phyloP scores from a whole-genome alignment of 2,113 vertebrate genomes.

The Sinocyclocheilus grahami region DNA sequence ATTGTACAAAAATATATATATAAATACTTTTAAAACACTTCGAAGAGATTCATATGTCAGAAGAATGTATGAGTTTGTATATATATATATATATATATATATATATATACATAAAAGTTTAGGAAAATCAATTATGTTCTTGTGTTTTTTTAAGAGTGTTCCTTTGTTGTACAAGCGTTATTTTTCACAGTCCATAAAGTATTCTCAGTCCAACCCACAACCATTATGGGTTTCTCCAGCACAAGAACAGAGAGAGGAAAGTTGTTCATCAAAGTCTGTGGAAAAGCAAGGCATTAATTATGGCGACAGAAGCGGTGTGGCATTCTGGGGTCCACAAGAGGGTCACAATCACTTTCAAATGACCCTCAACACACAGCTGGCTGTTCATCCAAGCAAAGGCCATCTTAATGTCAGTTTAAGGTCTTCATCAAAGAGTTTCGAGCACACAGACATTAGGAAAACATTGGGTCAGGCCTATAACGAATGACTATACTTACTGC shows the following conservation, averaged over 20 bases:
- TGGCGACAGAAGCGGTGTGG: conserved; percentile 78
- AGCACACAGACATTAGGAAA: conserved; percentile 60
- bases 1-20: not conserved
- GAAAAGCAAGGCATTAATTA: conserved; percentile 83
- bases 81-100: too few relatives aligned
- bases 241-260: conserved; percentile 42
- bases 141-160: conserved; percentile 74
- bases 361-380: conserved; percentile 72
- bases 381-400: conserved; percentile 60
- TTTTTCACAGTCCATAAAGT: conserved; percentile 75
- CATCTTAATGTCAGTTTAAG: conserved; percentile 68
- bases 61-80: conserved; percentile 36
- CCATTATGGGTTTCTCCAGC: conserved; percentile 59
- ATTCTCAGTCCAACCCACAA: conserved; percentile 68
- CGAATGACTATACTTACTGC: conserved; percentile 22
- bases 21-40: conserved; percentile 6
- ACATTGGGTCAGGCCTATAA: conserved; percentile 45
- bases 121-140: conserved; percentile 71
- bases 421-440: conserved; percentile 74
- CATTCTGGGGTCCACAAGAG: conserved; percentile 56
- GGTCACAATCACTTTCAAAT: conserved; percentile 70
- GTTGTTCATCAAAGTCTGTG: conserved; percentile 76
- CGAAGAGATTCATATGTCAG: conserved; percentile 12
- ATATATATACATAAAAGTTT: conserved; percentile 58
- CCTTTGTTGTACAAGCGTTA: conserved; percentile 62